Conservation (phyloP, 2,113 vertebrate genomes). For the Pangasianodon gigas region DNA sequence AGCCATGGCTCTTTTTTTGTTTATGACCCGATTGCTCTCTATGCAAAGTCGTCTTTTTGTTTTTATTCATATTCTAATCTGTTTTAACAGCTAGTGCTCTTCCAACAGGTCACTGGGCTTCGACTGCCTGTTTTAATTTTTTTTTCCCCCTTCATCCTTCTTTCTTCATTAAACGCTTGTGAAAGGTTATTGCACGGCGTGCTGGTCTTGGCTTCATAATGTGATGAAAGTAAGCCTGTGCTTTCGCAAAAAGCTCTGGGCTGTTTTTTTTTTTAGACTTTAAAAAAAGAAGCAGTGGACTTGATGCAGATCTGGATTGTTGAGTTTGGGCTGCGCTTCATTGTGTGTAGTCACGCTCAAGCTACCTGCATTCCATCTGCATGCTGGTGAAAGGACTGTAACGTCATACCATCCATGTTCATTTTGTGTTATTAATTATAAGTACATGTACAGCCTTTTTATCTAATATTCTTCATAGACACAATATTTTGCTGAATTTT, state of each 20-base stretch:
- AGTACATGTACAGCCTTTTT: neutral
- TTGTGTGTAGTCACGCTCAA: constrained; percentile 7
- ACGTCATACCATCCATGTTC: constrained; percentile 31
- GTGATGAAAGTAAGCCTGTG: constrained; percentile 28
- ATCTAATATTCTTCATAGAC: neutral
- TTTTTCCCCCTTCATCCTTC: constrained; percentile 4
- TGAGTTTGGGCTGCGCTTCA: constrained; percentile 32
- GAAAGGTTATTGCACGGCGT: constrained; percentile 43
- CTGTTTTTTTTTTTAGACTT: neutral
- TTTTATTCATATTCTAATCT: constrained; percentile 29
- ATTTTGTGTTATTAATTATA: constrained; percentile 15
- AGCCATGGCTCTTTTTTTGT: constrained; percentile 35
- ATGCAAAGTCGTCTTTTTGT: constrained; percentile 16
- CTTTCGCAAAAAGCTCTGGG: constrained; percentile 23
- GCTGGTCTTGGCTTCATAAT: constrained; percentile 51
- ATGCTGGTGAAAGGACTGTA: constrained; percentile 25
- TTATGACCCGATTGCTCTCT: neutral
- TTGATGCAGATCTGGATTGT: constrained; percentile 22
- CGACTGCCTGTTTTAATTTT: neutral
- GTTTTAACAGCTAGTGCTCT: constrained; percentile 44
- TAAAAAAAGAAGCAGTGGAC: neutral
- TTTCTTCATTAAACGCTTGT: constrained; percentile 25
- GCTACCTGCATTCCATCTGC: constrained; percentile 27
- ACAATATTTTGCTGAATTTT: neutral
- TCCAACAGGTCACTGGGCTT: constrained; percentile 50